Base-by-base conservation (phyloP, 1,140 invertebrate species). In the Zaprionus nigranus region DNA sequence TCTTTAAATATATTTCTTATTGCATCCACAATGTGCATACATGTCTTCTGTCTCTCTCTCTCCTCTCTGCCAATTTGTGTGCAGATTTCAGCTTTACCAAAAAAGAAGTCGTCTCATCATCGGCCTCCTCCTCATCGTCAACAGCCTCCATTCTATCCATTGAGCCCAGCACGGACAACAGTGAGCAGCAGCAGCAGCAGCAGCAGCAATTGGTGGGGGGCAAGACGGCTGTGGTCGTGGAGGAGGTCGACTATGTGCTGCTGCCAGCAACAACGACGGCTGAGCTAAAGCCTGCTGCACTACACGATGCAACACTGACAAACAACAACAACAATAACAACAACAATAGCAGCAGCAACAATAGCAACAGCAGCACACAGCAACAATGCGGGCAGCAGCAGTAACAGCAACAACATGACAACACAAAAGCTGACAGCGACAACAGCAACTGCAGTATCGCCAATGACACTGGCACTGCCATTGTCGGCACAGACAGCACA, bases 41-140 rank as follows among this genome's bases (percentile, higher is more conserved):
- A 51, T 24, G 24, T 12, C 20, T 22, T 38, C 15, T 22, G 12
- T 24, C 51, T 20, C 6, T 30, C 13, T 51, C 15, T 70, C 30
- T 22, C 17, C 0, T n/a, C 34, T 2, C 11, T n/a, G 26, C 2
- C 11, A 22, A 13, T 54, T 74, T 54, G 26, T 65, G 11, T 57
- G 13, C 57, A 90, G 85, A 49, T 66, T 90, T 82, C 71, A 90
- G 85, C 85, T 90, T 90, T 70, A 88, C 84, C 84, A 88, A 88
- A 88, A 87, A 88, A 71, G 84, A 88, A 62, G 59, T 51, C 12
- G 34, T 58, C 40, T n/a, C 58, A 17, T 62, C 77, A 43, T 86
- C 82, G 26, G 70, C 78, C 2, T 88, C 83, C 13, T 80, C 84
- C n/a, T 68, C 78, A 46, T 88, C 84, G 12, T 83, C 83, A 6